These are phyloP conservation scores for Bombus waltoni DNA, from an alignment of 1,140 invertebrate genomes.

Conservation along the genomic window DNA sequence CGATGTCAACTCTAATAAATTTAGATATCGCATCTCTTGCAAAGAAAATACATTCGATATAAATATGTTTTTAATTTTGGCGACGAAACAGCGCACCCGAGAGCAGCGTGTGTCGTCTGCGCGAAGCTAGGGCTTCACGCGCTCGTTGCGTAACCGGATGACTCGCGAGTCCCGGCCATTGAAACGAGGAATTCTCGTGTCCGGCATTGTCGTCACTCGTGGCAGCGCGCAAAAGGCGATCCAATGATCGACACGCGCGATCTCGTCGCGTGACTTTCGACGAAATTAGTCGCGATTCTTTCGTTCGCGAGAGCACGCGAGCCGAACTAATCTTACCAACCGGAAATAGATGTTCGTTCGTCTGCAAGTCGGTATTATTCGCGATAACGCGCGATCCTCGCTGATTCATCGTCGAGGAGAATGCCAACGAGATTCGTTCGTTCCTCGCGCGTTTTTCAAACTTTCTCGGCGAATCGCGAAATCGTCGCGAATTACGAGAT, in stretches of 20 bases:
- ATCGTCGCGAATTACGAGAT: neutral
- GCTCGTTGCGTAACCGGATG: constrained; percentile 30
- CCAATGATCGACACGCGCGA: neutral
- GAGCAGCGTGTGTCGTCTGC: neutral
- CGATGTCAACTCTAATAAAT: too few species aligned
- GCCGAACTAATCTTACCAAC: neutral
- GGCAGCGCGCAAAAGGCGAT: neutral
- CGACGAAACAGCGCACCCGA: neutral
- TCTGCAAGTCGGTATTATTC: neutral
- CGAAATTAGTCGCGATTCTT: constrained; percentile 22
- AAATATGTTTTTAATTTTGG: neutral
- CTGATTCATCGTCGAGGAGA: constrained; percentile 3
- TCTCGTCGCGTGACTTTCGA: neutral
- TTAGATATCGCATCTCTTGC: neutral
- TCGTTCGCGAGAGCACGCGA: neutral
- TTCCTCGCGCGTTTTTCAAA: neutral
- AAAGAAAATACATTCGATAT: neutral
- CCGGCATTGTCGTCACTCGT: neutral
- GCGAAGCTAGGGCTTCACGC: neutral
- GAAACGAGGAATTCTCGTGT: neutral
- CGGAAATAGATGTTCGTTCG: constrained; percentile 8
- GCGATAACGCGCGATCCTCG: neutral
- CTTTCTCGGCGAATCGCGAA: neutral
- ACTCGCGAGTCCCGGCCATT: constrained; percentile 16
- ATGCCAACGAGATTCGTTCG: neutral